These are phyloP conservation scores for Typhlichthys eigenmanni DNA, from an alignment of 2,797 vertebrate genomes.

Conservation along the genomic window DNA sequence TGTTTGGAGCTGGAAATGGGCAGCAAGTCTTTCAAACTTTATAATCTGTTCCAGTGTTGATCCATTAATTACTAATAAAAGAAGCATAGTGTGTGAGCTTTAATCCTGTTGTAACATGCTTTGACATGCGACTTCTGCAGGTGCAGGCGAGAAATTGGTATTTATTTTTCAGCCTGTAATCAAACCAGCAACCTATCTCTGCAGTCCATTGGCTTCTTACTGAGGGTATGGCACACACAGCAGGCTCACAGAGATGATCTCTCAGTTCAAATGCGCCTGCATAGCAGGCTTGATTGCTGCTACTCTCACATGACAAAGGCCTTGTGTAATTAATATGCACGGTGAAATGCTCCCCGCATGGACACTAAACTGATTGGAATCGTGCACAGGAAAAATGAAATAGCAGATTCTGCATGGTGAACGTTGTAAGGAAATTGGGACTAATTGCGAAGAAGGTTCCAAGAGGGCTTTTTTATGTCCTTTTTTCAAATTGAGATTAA, in stretches of 20 bases:
- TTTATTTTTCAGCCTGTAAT: slow-evolving; percentile 81
- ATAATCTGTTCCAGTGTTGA: slow-evolving; percentile 46
- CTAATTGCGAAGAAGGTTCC: slow-evolving; percentile 90
- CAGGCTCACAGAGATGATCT: slow-evolving; percentile 82
- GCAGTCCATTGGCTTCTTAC: slow-evolving; percentile 66
- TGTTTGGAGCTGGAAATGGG: background rate
- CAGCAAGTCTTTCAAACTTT: slow-evolving; percentile 41
- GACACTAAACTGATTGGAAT: slow-evolving; percentile 91
- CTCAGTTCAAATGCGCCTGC: slow-evolving; percentile 87
- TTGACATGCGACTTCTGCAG: slow-evolving; percentile 73
- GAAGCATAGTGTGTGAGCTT: slow-evolving; percentile 58
- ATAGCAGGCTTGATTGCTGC: slow-evolving; percentile 88
- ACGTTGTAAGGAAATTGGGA: slow-evolving; percentile 89
- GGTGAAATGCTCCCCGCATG: slow-evolving; percentile 89
- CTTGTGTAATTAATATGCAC: slow-evolving; percentile 97
- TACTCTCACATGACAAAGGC: slow-evolving; percentile 86
- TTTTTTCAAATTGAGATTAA: slow-evolving; percentile 94
- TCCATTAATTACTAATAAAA: slow-evolving; percentile 61
- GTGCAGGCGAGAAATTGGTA: slow-evolving; percentile 82
- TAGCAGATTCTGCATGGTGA: slow-evolving; percentile 92
- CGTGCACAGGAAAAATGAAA: slow-evolving; percentile 90
- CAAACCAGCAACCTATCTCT: slow-evolving; percentile 82
- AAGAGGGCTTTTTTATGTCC: slow-evolving; percentile 88
- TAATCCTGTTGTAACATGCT: slow-evolving; percentile 70
- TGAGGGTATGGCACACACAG: slow-evolving; percentile 85